Evolutionary conservation across 30 jellyfish, hydroid and myxozoan species (phyloP).

Genomic region (Aurelia aurita complex sp. Pacific): DNA sequence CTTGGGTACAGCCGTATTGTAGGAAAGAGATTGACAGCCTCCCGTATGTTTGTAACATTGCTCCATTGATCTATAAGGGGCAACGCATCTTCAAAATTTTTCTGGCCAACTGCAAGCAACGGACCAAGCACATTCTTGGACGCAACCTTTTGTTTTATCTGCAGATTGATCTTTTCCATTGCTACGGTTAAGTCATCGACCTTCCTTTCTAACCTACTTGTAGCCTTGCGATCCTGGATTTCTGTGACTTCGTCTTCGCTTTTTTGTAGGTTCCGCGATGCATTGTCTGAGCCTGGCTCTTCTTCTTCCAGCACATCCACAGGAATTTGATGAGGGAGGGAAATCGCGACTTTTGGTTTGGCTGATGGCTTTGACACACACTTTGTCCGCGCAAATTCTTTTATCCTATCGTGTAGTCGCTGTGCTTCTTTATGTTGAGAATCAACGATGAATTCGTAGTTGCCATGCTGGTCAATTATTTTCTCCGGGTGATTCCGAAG

Average conservation of each 20-base stretch:
- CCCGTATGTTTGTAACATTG: neutral
- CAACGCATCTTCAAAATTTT: neutral
- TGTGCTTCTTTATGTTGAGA: neutral
- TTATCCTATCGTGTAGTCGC: too few relatives aligned
- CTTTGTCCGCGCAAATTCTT: too few relatives aligned
- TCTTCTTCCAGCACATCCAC: neutral
- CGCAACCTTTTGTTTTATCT: neutral
- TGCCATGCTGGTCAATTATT: neutral
- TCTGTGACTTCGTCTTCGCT: too few relatives aligned
- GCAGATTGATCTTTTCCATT: neutral
- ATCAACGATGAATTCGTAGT: neutral
- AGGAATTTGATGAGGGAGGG: neutral
- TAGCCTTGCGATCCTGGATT: too few relatives aligned
- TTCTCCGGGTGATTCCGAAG: neutral
- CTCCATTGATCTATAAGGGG: neutral
- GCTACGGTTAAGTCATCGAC: neutral
- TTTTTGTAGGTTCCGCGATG: too few relatives aligned
- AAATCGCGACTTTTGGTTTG: neutral
- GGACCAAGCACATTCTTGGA: neutral
- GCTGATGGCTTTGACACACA: neutral
- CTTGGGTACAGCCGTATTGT: neutral
- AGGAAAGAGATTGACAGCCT: neutral
- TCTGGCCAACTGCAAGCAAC: slow-evolving; percentile 4
- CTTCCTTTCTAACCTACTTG: neutral
- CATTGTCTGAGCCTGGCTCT: neutral